Evolutionary conservation across 2,797 vertebrate species (phyloP).

Genomic region (Menidia menidia): DNA sequence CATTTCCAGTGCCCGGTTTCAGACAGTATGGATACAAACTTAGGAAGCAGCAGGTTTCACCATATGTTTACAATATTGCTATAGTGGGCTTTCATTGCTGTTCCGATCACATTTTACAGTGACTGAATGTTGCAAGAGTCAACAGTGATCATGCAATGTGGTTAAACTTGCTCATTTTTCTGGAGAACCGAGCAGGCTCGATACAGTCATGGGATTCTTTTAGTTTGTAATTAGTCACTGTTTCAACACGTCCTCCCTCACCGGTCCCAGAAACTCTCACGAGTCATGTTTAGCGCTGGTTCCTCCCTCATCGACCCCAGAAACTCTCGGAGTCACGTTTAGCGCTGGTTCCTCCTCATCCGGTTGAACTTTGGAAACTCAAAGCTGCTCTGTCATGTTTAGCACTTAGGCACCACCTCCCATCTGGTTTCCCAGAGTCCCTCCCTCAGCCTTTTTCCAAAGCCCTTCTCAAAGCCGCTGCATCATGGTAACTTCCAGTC

Average conservation of each 20-base stretch:
- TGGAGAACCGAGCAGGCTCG: not conserved
- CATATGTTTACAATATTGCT: not conserved
- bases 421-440: slow-evolving; percentile 32
- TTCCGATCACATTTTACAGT: not conserved
- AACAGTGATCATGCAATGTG: not conserved
- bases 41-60: not conserved
- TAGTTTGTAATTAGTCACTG: slow-evolving; percentile 14
- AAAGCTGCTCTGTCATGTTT: slow-evolving; percentile 61
- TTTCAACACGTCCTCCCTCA: slow-evolving; percentile 32
- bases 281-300: slow-evolving; percentile 58
- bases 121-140: not conserved
- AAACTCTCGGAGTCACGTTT: slow-evolving; percentile 64
- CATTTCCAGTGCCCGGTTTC: not conserved
- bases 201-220: slow-evolving; percentile 24
- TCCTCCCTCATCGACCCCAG: slow-evolving; percentile 26
- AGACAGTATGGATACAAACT: not conserved
- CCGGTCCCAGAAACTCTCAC: slow-evolving; percentile 18
- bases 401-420: slow-evolving; percentile 30
- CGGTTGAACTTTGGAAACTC: slow-evolving; percentile 14
- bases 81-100: not conserved
- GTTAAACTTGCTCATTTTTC: slow-evolving; percentile 6
- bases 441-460: slow-evolving; percentile 30
- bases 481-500: slow-evolving; percentile 61
- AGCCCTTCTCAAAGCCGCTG: slow-evolving; percentile 49
- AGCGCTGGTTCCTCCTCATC: slow-evolving; percentile 29